These are phyloP conservation scores for Eulemur mongoz DNA, from an alignment of 2,797 vertebrate species.

Conservation along the genomic window DNA sequence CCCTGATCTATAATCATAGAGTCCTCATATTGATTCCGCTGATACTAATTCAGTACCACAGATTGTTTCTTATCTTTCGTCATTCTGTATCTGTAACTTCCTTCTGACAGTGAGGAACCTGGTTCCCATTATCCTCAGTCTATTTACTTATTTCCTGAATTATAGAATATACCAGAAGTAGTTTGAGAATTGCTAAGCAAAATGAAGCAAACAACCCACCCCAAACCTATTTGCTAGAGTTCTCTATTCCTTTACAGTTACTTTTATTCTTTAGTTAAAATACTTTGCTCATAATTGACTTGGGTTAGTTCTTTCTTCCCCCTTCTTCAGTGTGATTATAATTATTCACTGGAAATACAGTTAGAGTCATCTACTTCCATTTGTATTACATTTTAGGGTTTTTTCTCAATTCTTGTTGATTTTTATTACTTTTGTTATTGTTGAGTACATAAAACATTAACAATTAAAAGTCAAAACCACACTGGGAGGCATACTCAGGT, in stretches of 20 bases:
- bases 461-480: background rate
- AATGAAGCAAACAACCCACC: background rate
- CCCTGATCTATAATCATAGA: background rate
- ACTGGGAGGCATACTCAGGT: background rate
- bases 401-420: background rate
- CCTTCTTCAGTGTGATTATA: background rate
- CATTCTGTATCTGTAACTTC: background rate
- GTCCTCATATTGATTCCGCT: background rate
- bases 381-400: background rate
- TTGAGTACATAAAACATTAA: background rate
- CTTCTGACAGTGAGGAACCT: background rate
- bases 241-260: background rate
- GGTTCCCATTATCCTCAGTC: background rate
- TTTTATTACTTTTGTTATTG: background rate
- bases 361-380: background rate
- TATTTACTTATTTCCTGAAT: slow-evolving; percentile 14
- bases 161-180: background rate
- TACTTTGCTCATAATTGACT: background rate
- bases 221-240: background rate
- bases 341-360: background rate
- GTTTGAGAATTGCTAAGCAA: background rate
- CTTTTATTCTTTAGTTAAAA: background rate
- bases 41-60: background rate
- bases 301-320: background rate
- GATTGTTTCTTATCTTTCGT: background rate